phyloP scores from a whole-genome alignment of 2,113 vertebrate species.

The Tichodroma muraria region DNA sequence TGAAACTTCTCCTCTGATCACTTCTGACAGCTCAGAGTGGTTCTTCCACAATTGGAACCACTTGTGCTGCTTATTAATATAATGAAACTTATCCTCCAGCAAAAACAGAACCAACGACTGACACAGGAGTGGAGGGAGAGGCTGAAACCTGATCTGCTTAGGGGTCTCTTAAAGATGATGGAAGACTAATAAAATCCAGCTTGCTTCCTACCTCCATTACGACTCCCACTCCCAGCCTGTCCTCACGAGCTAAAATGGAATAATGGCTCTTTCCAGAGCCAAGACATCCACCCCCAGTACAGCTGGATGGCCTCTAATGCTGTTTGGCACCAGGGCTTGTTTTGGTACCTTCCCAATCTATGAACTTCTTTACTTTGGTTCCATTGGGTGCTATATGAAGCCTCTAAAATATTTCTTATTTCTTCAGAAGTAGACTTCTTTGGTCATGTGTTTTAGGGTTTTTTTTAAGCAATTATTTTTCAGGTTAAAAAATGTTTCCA shows the following conservation, averaged over 20 bases:
- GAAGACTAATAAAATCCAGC: slow-evolving; percentile 66
- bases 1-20: slow-evolving; percentile 57
- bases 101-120: slow-evolving; percentile 60
- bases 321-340: background rate
- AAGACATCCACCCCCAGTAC: background rate
- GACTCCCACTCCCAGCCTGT: slow-evolving; percentile 17
- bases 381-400: background rate
- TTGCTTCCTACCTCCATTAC: slow-evolving; percentile 23
- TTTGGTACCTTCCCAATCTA: background rate
- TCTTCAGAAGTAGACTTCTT: background rate
- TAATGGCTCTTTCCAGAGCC: slow-evolving; percentile 4
- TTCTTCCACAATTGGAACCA: slow-evolving; percentile 65
- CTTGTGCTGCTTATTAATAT: slow-evolving; percentile 65
- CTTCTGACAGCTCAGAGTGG: slow-evolving; percentile 62
- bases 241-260: background rate
- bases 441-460: background rate
- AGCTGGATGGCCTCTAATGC: background rate
- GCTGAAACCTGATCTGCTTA: slow-evolving; percentile 60
- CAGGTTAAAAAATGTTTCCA: background rate
- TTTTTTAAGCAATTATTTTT: background rate
- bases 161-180: slow-evolving; percentile 62
- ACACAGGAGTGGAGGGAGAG: slow-evolving; percentile 44
- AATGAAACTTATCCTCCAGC: slow-evolving; percentile 68
- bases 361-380: background rate
- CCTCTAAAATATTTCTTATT: background rate